Evolutionary conservation across 2,113 vertebrate genomes (phyloP).

Genomic region (Pseudorhombus dupliciocellatus): DNA sequence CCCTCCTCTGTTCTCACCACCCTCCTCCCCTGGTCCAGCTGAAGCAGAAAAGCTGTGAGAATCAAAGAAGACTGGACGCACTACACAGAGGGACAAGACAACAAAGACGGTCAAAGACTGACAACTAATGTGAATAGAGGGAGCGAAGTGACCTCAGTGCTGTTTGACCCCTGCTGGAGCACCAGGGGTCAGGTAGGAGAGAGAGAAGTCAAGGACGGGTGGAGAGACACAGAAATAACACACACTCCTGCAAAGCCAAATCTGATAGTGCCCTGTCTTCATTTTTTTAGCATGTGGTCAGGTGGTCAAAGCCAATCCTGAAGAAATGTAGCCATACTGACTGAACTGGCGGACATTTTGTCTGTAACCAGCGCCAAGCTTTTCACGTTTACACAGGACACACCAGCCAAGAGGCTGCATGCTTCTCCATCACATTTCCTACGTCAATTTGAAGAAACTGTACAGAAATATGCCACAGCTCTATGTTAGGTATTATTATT

Average conservation of each 20-base stretch:
- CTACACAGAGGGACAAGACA: not conserved
- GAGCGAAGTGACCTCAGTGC: conserved; percentile 14
- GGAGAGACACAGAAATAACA: conserved; percentile 1
- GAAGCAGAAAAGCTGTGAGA: conserved; percentile 1
- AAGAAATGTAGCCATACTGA: conserved; percentile 70
- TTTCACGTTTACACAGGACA: conserved; percentile 68
- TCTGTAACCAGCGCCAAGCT: conserved; percentile 60
- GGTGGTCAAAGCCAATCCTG: conserved; percentile 35
- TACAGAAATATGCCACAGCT: conserved; percentile 49
- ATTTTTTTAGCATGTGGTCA: conserved; percentile 60
- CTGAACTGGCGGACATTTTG: conserved; percentile 48
- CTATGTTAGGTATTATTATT: conserved; percentile 48
- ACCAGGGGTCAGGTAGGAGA: conserved; percentile 24
- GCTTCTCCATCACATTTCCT: conserved; percentile 57
- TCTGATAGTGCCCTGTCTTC: conserved; percentile 42
- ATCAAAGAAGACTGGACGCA: not conserved
- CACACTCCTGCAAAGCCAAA: conserved; percentile 62
- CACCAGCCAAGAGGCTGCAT: conserved; percentile 64
- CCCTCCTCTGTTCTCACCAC: conserved; percentile 32
- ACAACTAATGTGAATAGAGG: conserved; percentile 11
- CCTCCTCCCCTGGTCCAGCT: conserved; percentile 31
- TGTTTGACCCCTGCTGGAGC: conserved; percentile 48
- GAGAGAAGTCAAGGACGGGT: conserved; percentile 4
- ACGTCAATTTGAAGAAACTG: conserved; percentile 55
- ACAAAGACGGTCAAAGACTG: conserved; percentile 10